A percentile compares a stretch with the other conserved stretches of the same genome.
Conservation (phyloP, 2,888 invertebrate genomes). For the Coelinius sp. region DNA sequence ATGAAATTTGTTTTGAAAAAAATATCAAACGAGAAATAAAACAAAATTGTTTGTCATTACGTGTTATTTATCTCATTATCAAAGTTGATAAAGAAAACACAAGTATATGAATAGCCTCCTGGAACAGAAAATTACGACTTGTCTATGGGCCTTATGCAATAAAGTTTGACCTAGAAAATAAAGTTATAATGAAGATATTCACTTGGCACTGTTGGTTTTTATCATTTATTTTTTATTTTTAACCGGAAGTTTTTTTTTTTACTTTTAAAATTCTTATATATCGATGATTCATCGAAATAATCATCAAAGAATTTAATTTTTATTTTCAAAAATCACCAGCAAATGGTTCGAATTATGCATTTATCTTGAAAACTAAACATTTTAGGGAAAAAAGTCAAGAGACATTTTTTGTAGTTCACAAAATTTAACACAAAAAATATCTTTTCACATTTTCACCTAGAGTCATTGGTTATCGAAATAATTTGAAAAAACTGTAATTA, state of each 20-base stretch:
- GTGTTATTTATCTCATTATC: background rate
- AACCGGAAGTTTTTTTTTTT: background rate
- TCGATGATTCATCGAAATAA: background rate
- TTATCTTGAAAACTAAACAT: too few relatives aligned
- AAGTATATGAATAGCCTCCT: slow-evolving; percentile 6
- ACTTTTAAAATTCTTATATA: background rate
- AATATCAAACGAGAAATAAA: background rate
- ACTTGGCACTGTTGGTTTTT: background rate
- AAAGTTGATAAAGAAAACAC: slow-evolving; percentile 8
- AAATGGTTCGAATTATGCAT: too few relatives aligned
- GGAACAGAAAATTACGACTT: slow-evolving; percentile 13
- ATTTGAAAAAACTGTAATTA: background rate
- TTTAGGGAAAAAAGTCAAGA: too few relatives aligned
- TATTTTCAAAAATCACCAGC: background rate
- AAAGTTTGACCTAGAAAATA: slow-evolving; percentile 12
- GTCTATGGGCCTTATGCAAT: slow-evolving; percentile 21
- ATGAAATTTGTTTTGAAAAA: too few relatives aligned
- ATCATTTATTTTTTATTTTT: background rate
- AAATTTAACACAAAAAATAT: too few relatives aligned
- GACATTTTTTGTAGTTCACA: too few relatives aligned
- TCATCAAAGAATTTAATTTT: background rate
- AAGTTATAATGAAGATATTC: slow-evolving; percentile 4
- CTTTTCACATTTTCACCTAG: too few relatives aligned
- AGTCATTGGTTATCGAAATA: too few relatives aligned
- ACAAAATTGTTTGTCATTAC: background rate